Percentiles rank a stretch among this genome's conserved stretches.
Evolutionary conservation across 2,888 invertebrate genomes (phyloP).

Genomic region (Tetranychus truncatus): DNA sequence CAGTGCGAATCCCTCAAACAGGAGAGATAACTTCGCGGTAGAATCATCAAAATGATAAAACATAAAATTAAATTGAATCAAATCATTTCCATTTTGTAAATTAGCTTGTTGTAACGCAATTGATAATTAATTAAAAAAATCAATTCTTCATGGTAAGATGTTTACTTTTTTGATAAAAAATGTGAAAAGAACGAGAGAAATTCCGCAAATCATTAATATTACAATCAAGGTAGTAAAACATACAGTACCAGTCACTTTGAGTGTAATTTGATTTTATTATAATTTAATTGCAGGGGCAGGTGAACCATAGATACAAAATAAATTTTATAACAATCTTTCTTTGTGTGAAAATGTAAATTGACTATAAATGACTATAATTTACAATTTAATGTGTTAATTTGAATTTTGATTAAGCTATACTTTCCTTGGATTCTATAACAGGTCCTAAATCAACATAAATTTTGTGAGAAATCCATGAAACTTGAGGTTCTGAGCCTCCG

Average conservation of each 20-base stretch:
- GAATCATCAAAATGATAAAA: not conserved
- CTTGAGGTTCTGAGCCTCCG: not conserved
- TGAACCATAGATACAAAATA: too few relatives aligned
- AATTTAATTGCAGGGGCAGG: too few relatives aligned
- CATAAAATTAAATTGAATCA: not conserved
- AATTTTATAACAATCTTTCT: too few relatives aligned
- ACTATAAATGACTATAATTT: not conserved
- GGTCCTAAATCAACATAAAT: slow-evolving; percentile 4
- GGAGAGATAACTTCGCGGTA: not conserved
- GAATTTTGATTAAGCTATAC: not conserved
- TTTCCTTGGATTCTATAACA: not conserved
- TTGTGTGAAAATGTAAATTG: too few relatives aligned
- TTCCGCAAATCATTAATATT: too few relatives aligned
- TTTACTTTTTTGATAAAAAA: too few relatives aligned
- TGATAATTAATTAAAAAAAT: not conserved
- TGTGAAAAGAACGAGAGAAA: too few relatives aligned
- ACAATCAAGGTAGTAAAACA: too few relatives aligned
- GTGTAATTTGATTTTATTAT: too few relatives aligned
- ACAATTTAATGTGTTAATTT: not conserved
- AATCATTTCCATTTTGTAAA: not conserved
- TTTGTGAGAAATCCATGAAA: not conserved
- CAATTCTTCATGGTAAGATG: not conserved
- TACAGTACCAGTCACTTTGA: too few relatives aligned
- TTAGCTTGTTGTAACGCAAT: not conserved
- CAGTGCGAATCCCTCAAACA: slow-evolving; percentile 18